A percentile compares a stretch with the other conserved stretches of the same genome.
These are phyloP conservation scores for Amazona guildingii DNA, from an alignment of 2,113 vertebrate genomes.

Conservation along the genomic window DNA sequence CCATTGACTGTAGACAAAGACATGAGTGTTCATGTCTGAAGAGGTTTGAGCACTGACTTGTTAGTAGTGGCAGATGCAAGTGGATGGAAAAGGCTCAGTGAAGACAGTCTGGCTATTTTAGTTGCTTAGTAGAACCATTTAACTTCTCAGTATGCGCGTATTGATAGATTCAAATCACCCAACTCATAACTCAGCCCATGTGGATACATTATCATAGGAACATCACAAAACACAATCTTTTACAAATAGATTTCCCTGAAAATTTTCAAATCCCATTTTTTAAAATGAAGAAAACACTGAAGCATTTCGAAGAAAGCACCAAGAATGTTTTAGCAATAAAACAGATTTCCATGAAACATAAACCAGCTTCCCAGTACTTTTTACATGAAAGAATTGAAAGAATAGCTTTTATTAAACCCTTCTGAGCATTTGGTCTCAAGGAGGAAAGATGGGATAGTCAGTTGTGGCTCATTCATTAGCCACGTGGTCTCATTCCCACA, in stretches of 20 bases:
- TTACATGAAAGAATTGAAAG: neutral
- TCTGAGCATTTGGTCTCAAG: neutral
- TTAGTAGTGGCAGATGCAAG: neutral
- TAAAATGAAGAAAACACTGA: neutral
- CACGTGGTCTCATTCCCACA: neutral
- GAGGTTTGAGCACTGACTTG: neutral
- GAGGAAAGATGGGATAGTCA: neutral
- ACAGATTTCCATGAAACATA: neutral
- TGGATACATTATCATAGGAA: neutral
- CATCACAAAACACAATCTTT: neutral
- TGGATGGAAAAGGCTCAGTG: neutral
- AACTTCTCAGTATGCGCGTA: neutral
- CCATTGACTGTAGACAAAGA: neutral
- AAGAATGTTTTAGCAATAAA: neutral
- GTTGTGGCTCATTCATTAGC: neutral
- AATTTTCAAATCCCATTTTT: neutral
- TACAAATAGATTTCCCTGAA: neutral
- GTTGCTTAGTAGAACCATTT: neutral
- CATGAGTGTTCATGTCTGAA: neutral
- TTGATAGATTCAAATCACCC: neutral
- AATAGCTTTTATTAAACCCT: neutral
- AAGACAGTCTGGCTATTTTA: neutral
- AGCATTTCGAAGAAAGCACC: neutral
- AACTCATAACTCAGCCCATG: neutral
- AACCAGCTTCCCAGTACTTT: neutral